phyloP scores from a whole-genome alignment of 2,888 invertebrate species.

The Neocrepidodera transversa region DNA sequence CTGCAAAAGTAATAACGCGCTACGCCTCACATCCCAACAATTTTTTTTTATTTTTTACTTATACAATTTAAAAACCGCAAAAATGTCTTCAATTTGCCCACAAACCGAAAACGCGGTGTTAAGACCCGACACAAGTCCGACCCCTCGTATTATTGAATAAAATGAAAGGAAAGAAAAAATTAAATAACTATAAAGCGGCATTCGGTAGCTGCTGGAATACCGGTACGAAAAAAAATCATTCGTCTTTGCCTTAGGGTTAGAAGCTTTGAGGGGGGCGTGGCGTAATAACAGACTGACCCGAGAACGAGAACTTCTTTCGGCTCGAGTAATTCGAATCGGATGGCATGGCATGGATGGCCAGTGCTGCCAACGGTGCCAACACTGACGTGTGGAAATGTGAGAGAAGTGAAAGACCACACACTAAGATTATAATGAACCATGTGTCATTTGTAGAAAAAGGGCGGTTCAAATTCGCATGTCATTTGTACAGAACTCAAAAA shows the following conservation, averaged over 20 bases:
- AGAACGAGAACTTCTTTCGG: conserved; percentile 19
- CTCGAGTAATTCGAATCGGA: conserved; percentile 13
- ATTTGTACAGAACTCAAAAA: conserved; percentile 6
- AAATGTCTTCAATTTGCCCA: conserved; percentile 14
- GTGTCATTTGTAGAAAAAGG: conserved; percentile 11
- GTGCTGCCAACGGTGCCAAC: conserved; percentile 37
- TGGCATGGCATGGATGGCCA: conserved; percentile 36
- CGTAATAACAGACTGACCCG: conserved; percentile 40
- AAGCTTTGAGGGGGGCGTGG: conserved; percentile 36
- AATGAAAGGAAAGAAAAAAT: conserved; percentile 28
- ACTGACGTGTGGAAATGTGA: conserved; percentile 44
- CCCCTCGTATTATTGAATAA: conserved; percentile 24
- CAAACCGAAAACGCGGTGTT: conserved; percentile 14
- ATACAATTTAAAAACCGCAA: conserved; percentile 4
- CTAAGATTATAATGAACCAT: conserved; percentile 26
- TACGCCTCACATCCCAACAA: not conserved
- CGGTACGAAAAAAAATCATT: conserved; percentile 31
- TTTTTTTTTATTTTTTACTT: not conserved
- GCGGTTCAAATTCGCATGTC: conserved; percentile 13
- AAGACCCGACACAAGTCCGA: conserved; percentile 10
- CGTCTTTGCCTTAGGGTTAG: conserved; percentile 29
- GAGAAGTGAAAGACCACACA: conserved; percentile 38
- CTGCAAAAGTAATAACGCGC: not conserved
- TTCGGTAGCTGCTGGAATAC: conserved; percentile 33
- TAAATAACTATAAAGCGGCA: conserved; percentile 28